Conservation (phyloP, 1,140 invertebrate genomes). For the Nephotettix cincticeps region DNA sequence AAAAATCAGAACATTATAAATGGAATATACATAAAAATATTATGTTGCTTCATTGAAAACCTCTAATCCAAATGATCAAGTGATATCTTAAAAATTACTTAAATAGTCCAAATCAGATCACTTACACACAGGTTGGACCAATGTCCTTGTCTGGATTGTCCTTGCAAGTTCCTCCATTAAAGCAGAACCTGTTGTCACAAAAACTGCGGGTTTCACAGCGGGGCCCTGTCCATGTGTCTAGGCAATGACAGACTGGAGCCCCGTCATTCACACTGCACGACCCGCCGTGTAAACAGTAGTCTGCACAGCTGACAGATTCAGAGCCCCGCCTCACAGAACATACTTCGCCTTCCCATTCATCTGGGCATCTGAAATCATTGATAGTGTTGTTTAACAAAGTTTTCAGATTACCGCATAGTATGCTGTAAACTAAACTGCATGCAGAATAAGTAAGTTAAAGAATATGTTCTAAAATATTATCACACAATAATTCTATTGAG, state of each 20-base stretch:
- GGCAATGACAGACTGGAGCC: slow-evolving; percentile 42
- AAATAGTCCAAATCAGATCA: no score
- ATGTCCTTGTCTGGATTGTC: slow-evolving; percentile 40
- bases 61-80: no score
- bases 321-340: slow-evolving; percentile 45
- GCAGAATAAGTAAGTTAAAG: no score
- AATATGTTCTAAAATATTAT: no score
- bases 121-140: slow-evolving; percentile 51
- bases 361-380: slow-evolving; percentile 46
- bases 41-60: no score
- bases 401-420: no score
- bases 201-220: slow-evolving; percentile 52
- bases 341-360: slow-evolving; percentile 52
- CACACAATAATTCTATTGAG: no score
- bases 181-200: slow-evolving; percentile 57
- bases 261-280: slow-evolving; percentile 37
- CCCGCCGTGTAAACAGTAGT: slow-evolving; percentile 28
- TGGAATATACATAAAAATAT: no score
- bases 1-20: no score
- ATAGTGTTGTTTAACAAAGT: no score
- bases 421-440: no score
- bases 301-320: slow-evolving; percentile 13
- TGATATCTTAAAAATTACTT: no score
- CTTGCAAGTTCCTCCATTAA: slow-evolving; percentile 51
- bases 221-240: slow-evolving; percentile 53